These are phyloP conservation scores for Catharus minimus DNA, from an alignment of 2,113 vertebrate genomes.

Conservation along the genomic window DNA sequence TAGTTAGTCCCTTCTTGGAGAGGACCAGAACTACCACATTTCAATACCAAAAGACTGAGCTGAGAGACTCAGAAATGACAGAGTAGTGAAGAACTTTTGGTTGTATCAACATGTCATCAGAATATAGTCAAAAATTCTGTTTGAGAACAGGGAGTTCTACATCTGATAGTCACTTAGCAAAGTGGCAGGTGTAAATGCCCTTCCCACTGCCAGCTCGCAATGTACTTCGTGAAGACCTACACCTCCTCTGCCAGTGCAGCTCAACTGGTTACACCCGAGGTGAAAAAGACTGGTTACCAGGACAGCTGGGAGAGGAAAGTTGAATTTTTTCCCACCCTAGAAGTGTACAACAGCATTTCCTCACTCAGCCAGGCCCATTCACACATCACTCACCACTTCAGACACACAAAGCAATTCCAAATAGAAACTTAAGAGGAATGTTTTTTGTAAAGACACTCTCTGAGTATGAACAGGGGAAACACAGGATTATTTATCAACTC, in stretches of 20 bases:
- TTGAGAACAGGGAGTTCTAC: neutral
- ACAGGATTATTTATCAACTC: conserved; percentile 62
- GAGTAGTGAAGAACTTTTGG: conserved; percentile 25
- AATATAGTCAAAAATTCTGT: conserved; percentile 8
- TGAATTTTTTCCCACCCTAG: conserved; percentile 20
- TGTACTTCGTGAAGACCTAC: neutral
- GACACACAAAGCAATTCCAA: conserved; percentile 37
- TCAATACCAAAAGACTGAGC: neutral
- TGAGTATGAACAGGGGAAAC: conserved; percentile 58
- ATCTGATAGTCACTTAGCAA: conserved; percentile 41
- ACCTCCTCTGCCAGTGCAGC: conserved; percentile 20
- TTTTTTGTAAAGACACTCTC: conserved; percentile 69
- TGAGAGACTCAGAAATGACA: conserved; percentile 17
- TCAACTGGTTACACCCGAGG: neutral
- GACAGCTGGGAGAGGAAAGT: conserved; percentile 14
- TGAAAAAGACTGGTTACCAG: neutral
- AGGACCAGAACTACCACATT: conserved; percentile 20
- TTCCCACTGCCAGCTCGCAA: conserved; percentile 10
- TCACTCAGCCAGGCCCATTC: conserved; percentile 33
- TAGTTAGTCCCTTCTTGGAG: conserved; percentile 8
- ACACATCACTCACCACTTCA: conserved; percentile 50
- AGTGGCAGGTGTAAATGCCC: conserved; percentile 40
- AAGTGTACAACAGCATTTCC: conserved; percentile 62
- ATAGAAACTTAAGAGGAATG: conserved; percentile 75
- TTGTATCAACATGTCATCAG: conserved; percentile 19